Conservation (phyloP, 1,140 invertebrate genomes). For the Ooceraea biroi region DNA sequence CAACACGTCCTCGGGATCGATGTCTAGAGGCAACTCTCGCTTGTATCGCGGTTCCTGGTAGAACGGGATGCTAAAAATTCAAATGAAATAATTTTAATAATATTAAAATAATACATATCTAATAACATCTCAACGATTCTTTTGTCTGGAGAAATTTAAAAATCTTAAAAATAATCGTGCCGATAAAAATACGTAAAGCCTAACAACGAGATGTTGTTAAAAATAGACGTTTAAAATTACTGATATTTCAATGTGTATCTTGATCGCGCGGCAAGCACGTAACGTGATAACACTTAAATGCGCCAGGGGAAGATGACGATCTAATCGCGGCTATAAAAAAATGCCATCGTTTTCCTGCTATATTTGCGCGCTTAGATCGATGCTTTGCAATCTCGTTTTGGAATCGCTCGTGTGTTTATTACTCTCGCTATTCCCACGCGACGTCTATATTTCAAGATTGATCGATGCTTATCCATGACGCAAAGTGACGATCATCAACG, state of each 20-base stretch:
- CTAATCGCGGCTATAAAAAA: neutral
- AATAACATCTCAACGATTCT: neutral
- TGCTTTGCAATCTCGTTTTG: conserved; percentile 40
- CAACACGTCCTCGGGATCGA: conserved; percentile 82
- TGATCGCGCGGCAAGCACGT: neutral
- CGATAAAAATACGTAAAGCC: neutral
- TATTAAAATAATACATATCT: too few species aligned
- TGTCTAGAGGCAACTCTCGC: conserved; percentile 79
- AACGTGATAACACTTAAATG: conserved; percentile 1
- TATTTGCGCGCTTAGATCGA: neutral
- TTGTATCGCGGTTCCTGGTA: conserved; percentile 82
- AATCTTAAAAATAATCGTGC: conserved; percentile 3
- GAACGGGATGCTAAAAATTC: conserved; percentile 69
- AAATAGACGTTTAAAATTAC: too few species aligned
- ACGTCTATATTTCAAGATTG: conserved; percentile 45
- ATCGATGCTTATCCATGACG: conserved; percentile 55
- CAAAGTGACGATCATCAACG: conserved; percentile 17
- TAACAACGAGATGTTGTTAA: neutral
- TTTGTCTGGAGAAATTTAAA: neutral
- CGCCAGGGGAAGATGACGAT: neutral
- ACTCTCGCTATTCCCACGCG: neutral
- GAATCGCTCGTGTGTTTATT: conserved; percentile 43
- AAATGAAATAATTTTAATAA: conserved; percentile 6
- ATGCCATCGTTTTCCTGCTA: neutral
- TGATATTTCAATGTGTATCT: too few species aligned